Percentiles rank a stretch among this genome's conserved stretches.
Conservation (phyloP, 2,113 vertebrate species). For the Cinclus cinclus region DNA sequence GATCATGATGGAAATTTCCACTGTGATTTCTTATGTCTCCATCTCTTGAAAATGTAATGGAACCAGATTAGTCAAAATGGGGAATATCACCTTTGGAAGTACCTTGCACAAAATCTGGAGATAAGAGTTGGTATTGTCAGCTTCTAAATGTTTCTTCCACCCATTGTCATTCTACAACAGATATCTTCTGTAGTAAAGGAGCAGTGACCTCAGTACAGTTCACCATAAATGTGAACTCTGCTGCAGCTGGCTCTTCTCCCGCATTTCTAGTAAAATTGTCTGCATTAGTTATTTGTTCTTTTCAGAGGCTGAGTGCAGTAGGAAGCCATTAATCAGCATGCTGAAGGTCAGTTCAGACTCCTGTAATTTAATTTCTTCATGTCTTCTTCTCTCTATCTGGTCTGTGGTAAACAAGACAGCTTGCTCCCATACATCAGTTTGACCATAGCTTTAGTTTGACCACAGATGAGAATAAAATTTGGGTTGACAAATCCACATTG, state of each 20-base stretch:
- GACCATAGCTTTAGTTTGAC: neutral
- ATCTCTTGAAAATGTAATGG: neutral
- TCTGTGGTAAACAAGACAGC: neutral
- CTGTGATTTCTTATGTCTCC: neutral
- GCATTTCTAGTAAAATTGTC: neutral
- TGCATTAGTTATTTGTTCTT: neutral
- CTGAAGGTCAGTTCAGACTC: neutral
- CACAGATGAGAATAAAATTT: neutral
- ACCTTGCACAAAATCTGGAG: neutral
- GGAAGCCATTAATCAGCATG: neutral
- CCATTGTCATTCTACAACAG: neutral
- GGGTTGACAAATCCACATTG: neutral
- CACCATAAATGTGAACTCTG: neutral
- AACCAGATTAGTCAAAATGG: neutral
- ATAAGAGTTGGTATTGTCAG: neutral
- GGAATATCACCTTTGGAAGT: neutral
- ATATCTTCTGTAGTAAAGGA: neutral
- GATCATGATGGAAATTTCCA: neutral
- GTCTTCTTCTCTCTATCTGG: neutral
- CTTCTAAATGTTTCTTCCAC: neutral
- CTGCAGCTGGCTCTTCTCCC: neutral
- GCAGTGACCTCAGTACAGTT: neutral
- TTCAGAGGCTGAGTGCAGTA: neutral
- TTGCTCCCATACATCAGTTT: neutral
- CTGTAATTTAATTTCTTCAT: conserved; percentile 1